These are phyloP conservation scores for Dendrolimus punctatus DNA, from an alignment of 1,140 invertebrate genomes.

Conservation along the genomic window DNA sequence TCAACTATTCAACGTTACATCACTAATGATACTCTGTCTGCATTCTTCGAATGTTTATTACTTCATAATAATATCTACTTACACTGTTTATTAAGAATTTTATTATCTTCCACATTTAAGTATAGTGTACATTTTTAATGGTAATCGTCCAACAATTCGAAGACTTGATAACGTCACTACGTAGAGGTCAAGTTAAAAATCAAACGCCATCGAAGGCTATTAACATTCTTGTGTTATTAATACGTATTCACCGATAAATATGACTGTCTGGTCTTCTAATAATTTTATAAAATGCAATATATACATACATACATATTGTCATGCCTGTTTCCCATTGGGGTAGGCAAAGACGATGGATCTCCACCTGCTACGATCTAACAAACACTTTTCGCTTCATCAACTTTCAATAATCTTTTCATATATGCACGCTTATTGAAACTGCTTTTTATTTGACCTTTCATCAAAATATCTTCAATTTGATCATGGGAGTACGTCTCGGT, in stretches of 20 bases:
- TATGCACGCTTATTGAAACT: too few species aligned
- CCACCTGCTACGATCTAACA: too few species aligned
- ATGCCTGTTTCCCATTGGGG: too few species aligned
- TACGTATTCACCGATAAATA: conserved; percentile 16
- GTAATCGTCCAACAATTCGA: conserved; percentile 23
- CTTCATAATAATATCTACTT: conserved; percentile 7
- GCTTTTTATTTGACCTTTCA: too few species aligned
- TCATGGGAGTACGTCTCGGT: too few species aligned
- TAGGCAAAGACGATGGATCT: too few species aligned
- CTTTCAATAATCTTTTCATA: too few species aligned
- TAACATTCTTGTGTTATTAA: conserved; percentile 42
- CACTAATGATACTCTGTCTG: conserved; percentile 17
- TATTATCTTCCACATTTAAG: conserved; percentile 19
- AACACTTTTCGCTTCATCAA: too few species aligned
- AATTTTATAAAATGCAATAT: too few species aligned
- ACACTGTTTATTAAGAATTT: conserved; percentile 25
- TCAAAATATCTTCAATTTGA: too few species aligned
- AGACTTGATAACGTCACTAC: conserved; percentile 16
- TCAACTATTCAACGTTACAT: conserved; percentile 17
- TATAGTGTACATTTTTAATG: conserved; percentile 18
- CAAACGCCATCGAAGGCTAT: conserved; percentile 33
- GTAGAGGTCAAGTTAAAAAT: conserved; percentile 39
- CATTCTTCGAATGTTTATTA: conserved; percentile 15
- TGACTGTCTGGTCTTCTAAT: not conserved
- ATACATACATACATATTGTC: too few species aligned